Conservation (phyloP, 2,888 invertebrate species). For the Torymus auratus region DNA sequence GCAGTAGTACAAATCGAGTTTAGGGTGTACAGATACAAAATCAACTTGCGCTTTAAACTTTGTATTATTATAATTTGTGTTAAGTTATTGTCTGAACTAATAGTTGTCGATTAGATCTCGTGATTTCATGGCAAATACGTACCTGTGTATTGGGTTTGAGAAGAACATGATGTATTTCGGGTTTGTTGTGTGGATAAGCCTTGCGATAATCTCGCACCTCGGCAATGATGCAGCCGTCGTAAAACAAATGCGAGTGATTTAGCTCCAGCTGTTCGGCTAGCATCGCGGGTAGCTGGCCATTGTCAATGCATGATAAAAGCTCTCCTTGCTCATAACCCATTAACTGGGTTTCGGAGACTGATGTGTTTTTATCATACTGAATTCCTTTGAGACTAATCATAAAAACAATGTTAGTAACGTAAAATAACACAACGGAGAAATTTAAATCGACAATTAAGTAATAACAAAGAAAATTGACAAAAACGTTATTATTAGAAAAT, state of each 20-base stretch:
- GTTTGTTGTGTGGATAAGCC: constrained; percentile 85
- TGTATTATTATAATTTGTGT: too few relatives aligned
- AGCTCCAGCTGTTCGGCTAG: constrained; percentile 90
- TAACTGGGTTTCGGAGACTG: constrained; percentile 83
- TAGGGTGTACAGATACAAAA: constrained; percentile 1
- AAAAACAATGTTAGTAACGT: constrained; percentile 1
- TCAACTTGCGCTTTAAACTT: too few relatives aligned
- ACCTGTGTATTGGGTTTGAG: constrained; percentile 93
- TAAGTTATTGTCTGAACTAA: too few relatives aligned
- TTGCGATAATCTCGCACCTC: constrained; percentile 93
- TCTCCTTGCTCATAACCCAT: constrained; percentile 95
- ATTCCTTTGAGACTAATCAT: constrained; percentile 72
- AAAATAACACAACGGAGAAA: background rate
- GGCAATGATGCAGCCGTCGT: constrained; percentile 93
- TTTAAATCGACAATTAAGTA: too few relatives aligned
- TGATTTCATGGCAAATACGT: constrained; percentile 51
- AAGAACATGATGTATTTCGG: constrained; percentile 91
- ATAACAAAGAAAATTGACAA: too few relatives aligned
- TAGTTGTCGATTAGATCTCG: too few relatives aligned
- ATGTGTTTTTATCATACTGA: constrained; percentile 78
- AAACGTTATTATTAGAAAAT: too few relatives aligned
- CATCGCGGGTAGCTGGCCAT: constrained; percentile 92
- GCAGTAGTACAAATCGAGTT: constrained; percentile 26
- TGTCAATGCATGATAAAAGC: constrained; percentile 91
- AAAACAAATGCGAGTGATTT: constrained; percentile 90